phyloP scores from a whole-genome alignment of 2,888 invertebrate genomes.

The Morpho deidamia region DNA sequence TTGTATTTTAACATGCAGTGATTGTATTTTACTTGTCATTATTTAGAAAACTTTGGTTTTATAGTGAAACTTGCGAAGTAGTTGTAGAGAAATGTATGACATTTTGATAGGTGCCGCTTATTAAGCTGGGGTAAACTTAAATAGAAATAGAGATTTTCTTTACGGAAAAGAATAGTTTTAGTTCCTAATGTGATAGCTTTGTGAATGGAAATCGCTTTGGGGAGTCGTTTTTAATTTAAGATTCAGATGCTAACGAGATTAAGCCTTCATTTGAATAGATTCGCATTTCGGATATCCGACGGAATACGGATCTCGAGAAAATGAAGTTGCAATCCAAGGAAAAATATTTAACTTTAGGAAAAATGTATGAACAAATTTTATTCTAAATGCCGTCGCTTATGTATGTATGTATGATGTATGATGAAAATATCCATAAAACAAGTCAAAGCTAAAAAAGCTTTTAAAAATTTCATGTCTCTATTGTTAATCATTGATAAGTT shows the following conservation, averaged over 20 bases:
- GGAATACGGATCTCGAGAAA: constrained; percentile 1
- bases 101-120: neutral
- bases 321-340: constrained; percentile 3
- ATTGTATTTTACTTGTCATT: no score
- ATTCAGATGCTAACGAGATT: constrained; percentile 21
- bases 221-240: constrained; percentile 20
- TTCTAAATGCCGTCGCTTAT: no score
- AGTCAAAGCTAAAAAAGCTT: no score
- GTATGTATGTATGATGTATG: no score
- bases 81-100: neutral
- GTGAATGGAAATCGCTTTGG: constrained; percentile 2
- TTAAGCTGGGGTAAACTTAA: neutral
- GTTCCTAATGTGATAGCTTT: constrained; percentile 3
- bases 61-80: no score
- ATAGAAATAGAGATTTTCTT: neutral
- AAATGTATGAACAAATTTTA: no score
- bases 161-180: neutral
- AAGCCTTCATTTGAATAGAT: constrained; percentile 20
- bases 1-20: neutral
- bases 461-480: no score
- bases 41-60: no score
- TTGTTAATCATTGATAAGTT: no score
- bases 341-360: neutral
- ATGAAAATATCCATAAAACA: no score
- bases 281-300: constrained; percentile 5